Conservation (phyloP, 2,797 vertebrate genomes). For the Amblyopsis hoosieri region DNA sequence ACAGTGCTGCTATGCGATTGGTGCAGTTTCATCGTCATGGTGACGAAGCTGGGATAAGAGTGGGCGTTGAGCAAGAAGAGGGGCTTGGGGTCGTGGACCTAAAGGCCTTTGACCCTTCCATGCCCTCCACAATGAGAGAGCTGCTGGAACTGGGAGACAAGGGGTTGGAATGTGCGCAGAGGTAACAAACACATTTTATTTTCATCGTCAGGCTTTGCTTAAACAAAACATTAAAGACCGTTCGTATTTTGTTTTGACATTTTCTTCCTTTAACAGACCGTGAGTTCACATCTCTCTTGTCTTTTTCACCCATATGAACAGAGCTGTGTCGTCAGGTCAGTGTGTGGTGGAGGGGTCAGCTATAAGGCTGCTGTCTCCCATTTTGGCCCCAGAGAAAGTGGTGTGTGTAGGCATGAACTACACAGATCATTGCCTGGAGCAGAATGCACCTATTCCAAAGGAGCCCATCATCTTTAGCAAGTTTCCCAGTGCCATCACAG, state of each 20-base stretch:
- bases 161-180: conserved; percentile 78
- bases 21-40: conserved; percentile 82
- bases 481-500: conserved; percentile 87
- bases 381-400: conserved; percentile 87
- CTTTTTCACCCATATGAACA: conserved; percentile 50
- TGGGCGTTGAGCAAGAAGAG: conserved; percentile 84
- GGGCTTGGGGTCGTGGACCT: conserved; percentile 83
- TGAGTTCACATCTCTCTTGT: background rate
- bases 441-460: conserved; percentile 81
- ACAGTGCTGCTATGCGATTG: conserved; percentile 80
- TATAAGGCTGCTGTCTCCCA: conserved; percentile 80
- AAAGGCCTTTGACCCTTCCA: conserved; percentile 81
- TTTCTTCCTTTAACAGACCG: background rate
- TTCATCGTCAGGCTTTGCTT: background rate
- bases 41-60: conserved; percentile 55
- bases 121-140: conserved; percentile 83
- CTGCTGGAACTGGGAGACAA: conserved; percentile 84
- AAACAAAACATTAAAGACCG: background rate
- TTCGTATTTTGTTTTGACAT: background rate
- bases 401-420: conserved; percentile 96
- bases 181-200: conserved; percentile 61
- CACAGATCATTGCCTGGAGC: conserved; percentile 90
- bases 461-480: conserved; percentile 97
- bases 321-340: conserved; percentile 75
- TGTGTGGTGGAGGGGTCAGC: conserved; percentile 69